Evolutionary conservation across 2,797 vertebrate species (phyloP).

Genomic region (Coluber constrictor): DNA sequence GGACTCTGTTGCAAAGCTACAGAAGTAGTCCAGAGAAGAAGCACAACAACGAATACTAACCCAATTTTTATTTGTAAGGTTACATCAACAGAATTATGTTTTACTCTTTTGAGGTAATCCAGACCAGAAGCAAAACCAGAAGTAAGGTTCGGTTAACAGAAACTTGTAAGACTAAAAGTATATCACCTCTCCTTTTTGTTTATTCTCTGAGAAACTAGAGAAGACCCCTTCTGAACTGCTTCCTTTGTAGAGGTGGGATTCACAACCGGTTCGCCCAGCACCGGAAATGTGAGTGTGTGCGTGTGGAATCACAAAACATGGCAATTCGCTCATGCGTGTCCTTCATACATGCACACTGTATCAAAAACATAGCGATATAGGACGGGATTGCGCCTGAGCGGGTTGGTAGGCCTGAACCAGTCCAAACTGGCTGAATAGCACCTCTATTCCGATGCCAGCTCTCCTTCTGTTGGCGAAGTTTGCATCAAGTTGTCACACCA

Average conservation of each 20-base stretch:
- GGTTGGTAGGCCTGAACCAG: too few relatives aligned
- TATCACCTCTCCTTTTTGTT: not conserved
- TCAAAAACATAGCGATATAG: too few relatives aligned
- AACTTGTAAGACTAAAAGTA: not conserved
- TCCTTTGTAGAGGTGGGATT: not conserved
- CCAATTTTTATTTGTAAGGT: not conserved
- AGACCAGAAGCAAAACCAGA: not conserved
- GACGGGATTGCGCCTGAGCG: fast-evolving
- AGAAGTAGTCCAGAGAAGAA: not conserved
- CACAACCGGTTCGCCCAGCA: too few relatives aligned
- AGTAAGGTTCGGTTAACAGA: not conserved
- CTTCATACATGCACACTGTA: too few relatives aligned
- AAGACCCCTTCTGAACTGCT: not conserved
- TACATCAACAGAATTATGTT: not conserved
- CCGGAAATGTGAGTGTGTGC: too few relatives aligned
- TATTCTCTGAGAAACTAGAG: not conserved
- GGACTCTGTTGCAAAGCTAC: not conserved
- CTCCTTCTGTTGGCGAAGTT: not conserved
- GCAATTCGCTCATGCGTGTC: too few relatives aligned
- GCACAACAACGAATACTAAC: not conserved
- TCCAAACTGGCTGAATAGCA: too few relatives aligned
- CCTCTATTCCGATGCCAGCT: not conserved
- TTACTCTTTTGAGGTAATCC: not conserved
- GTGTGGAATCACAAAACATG: too few relatives aligned
- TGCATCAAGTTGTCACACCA: not conserved